Conservation (phyloP, 2,797 vertebrate genomes). For the Parambassis ranga region DNA sequence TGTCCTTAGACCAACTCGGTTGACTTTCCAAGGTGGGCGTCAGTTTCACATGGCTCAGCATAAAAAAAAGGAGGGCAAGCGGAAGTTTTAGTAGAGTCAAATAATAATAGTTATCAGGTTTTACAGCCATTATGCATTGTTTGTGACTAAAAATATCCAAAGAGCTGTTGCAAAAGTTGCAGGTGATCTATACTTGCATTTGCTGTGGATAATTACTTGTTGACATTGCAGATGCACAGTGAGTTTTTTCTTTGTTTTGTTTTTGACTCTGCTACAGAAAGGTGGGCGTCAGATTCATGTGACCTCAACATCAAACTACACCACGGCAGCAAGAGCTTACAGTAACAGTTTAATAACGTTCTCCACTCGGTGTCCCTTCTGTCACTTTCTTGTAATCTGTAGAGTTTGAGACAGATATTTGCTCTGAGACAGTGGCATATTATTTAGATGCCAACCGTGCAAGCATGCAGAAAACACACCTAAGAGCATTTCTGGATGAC, state of each 20-base stretch:
- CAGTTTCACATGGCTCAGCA: slow-evolving; percentile 11
- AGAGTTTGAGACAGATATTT: background rate
- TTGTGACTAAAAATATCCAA: background rate
- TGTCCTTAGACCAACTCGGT: slow-evolving; percentile 26
- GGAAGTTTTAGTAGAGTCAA: background rate
- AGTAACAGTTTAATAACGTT: background rate
- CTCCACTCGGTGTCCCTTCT: background rate
- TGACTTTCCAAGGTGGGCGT: slow-evolving; percentile 18
- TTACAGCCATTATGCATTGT: background rate
- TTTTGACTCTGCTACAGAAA: slow-evolving; percentile 3
- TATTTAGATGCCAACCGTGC: background rate
- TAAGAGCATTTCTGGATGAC: slow-evolving; percentile 26
- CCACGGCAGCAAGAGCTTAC: slow-evolving; percentile 35
- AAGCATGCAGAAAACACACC: background rate
- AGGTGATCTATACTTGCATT: too few species aligned
- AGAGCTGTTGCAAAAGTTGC: background rate
- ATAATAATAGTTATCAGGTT: fast-evolving
- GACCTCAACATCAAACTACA: slow-evolving; percentile 27
- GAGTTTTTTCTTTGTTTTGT: slow-evolving; percentile 25
- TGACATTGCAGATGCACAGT: slow-evolving; percentile 14
- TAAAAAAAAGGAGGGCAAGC: slow-evolving; percentile 4
- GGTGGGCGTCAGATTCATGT: slow-evolving; percentile 44
- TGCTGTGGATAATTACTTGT: background rate
- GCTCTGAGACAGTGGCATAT: background rate
- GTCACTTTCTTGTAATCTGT: background rate